Conservation (phyloP, 1,140 invertebrate species). For the Theocolax elegans region DNA sequence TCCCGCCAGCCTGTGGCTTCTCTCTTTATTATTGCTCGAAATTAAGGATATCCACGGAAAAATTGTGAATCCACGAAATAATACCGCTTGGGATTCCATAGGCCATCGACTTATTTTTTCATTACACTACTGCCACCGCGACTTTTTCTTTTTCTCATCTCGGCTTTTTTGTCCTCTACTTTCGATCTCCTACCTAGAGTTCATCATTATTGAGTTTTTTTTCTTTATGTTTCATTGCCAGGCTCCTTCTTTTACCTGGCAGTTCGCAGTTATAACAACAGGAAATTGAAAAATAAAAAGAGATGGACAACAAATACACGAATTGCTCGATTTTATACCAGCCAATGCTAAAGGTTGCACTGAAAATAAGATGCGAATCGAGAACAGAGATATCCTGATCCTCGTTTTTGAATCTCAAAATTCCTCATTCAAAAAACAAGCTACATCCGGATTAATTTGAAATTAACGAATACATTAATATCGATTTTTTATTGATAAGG, state of each 20-base stretch:
- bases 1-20: slow-evolving; percentile 23
- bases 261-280: no score
- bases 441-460: no score
- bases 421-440: no score
- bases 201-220: slow-evolving; percentile 35
- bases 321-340: no score
- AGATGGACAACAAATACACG: no score
- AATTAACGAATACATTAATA: no score
- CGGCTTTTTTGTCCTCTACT: not conserved
- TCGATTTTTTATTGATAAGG: no score
- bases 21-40: slow-evolving; percentile 46
- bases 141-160: slow-evolving; percentile 1
- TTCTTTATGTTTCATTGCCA: not conserved
- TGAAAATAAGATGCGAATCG: no score
- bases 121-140: not conserved
- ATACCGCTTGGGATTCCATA: not conserved
- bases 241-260: not conserved
- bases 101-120: slow-evolving; percentile 5
- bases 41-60: slow-evolving; percentile 20
- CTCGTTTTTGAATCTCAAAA: no score
- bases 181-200: slow-evolving; percentile 7
- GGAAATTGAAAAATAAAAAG: no score
- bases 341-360: no score
- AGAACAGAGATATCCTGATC: no score
- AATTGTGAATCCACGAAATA: not conserved